A percentile compares a stretch with the other conserved stretches of the same genome.
phyloP scores from a whole-genome alignment of 2,113 vertebrate genomes.

The Vireo altiloquus region DNA sequence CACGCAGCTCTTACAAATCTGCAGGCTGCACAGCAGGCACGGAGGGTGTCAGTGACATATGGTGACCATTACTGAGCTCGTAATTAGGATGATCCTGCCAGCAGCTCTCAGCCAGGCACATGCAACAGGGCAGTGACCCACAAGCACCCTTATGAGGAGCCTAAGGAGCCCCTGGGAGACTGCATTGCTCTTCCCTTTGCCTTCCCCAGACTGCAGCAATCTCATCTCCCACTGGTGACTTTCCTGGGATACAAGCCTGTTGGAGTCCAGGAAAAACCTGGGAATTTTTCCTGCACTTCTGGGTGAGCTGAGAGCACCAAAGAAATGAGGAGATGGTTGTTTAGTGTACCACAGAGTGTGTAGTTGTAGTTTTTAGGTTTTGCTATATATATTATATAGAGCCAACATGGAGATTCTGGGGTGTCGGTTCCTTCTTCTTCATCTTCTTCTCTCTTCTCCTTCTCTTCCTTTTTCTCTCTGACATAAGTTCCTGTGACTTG shows the following conservation, averaged over 20 bases:
- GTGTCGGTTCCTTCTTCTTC: too few relatives aligned
- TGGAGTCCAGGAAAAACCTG: too few relatives aligned
- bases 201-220: neutral
- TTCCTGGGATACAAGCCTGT: neutral
- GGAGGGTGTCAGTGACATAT: neutral
- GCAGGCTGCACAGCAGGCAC: neutral
- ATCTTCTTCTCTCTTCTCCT: too few relatives aligned
- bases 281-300: too few relatives aligned
- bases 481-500: too few relatives aligned
- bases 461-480: too few relatives aligned
- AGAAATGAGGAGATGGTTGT: too few relatives aligned
- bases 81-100: neutral
- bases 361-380: too few relatives aligned
- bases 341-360: too few relatives aligned
- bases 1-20: neutral
- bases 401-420: too few relatives aligned
- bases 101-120: neutral
- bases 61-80: rapidly evolving
- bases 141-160: neutral
- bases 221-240: neutral
- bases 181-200: neutral
- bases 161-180: neutral
- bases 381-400: too few relatives aligned
- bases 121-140: neutral
- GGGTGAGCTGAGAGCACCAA: too few relatives aligned